Conservation (phyloP, 2,888 invertebrate genomes). For the Plagodis pulveraria region DNA sequence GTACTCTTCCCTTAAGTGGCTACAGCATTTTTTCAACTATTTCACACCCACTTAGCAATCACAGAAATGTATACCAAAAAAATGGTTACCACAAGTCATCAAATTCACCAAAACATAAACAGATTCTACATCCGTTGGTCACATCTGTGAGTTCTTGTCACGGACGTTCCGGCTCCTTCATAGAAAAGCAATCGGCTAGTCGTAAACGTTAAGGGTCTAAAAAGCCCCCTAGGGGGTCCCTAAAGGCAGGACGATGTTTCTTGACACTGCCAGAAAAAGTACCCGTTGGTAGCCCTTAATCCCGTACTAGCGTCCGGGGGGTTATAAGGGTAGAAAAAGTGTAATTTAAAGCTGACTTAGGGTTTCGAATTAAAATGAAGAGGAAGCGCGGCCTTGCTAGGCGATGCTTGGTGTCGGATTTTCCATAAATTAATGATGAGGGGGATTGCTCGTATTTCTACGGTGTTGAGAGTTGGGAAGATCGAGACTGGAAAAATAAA, state of each 20-base stretch:
- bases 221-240: slow-evolving; percentile 85
- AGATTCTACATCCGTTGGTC: slow-evolving; percentile 63
- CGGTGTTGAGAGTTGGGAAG: no score
- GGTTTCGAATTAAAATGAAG: slow-evolving; percentile 84
- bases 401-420: slow-evolving; percentile 38
- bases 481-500: no score
- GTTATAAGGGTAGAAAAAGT: slow-evolving; percentile 80
- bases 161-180: slow-evolving; percentile 77
- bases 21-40: slow-evolving; percentile 7
- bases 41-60: slow-evolving; percentile 31
- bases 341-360: slow-evolving; percentile 84
- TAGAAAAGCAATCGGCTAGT: slow-evolving; percentile 87
- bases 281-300: slow-evolving; percentile 74
- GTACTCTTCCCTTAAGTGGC: neutral
- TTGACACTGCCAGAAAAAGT: slow-evolving; percentile 80
- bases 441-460: neutral
- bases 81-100: slow-evolving; percentile 41
- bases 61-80: slow-evolving; percentile 16
- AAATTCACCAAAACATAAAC: slow-evolving; percentile 63
- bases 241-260: slow-evolving; percentile 79
- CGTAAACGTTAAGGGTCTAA: slow-evolving; percentile 86
- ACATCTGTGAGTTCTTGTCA: slow-evolving; percentile 76
- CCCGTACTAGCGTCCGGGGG: slow-evolving; percentile 75
- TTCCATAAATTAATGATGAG: slow-evolving; percentile 6
- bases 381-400: slow-evolving; percentile 41